Percentiles rank a stretch among this genome's conserved stretches.
These are phyloP conservation scores for Somateria mollissima DNA, from an alignment of 2,797 vertebrate species.

Conservation along the genomic window DNA sequence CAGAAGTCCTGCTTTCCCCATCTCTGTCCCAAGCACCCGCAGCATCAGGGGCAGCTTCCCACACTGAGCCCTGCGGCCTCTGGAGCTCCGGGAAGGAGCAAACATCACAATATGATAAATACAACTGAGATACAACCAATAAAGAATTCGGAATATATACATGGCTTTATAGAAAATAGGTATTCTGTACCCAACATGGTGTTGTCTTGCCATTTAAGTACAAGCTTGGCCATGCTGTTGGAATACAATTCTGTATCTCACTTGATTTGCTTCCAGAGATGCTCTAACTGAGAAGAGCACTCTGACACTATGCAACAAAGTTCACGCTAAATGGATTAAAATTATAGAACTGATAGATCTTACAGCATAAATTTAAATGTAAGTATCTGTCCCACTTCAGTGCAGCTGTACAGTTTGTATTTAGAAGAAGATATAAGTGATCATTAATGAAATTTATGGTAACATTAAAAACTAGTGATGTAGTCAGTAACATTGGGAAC, in stretches of 20 bases:
- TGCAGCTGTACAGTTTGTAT: constrained; percentile 4
- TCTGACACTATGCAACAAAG: constrained; percentile 17
- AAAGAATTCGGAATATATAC: not conserved
- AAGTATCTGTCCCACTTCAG: constrained; percentile 23
- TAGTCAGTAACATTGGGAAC: constrained; percentile 28
- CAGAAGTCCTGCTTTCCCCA: not conserved
- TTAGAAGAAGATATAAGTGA: constrained; percentile 23
- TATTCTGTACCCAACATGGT: not conserved
- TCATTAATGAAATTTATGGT: constrained; percentile 45
- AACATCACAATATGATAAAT: not conserved
- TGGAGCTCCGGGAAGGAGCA: not conserved
- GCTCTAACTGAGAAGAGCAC: constrained; percentile 22
- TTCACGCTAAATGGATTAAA: constrained; percentile 46
- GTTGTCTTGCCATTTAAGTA: not conserved
- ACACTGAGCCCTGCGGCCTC: not conserved
- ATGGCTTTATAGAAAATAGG: not conserved
- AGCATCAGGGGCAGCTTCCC: not conserved
- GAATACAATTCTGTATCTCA: not conserved
- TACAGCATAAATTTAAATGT: constrained; percentile 37
- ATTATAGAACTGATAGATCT: constrained; percentile 33
- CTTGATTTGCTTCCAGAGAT: constrained; percentile 42
- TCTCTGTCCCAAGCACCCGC: too few species aligned
- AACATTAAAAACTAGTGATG: constrained; percentile 34
- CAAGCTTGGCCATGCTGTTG: not conserved
- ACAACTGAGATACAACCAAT: not conserved